A percentile compares a stretch with the other conserved stretches of the same genome.
Evolutionary conservation across 2,888 invertebrate genomes (phyloP).

Genomic region (Selenia dentaria): DNA sequence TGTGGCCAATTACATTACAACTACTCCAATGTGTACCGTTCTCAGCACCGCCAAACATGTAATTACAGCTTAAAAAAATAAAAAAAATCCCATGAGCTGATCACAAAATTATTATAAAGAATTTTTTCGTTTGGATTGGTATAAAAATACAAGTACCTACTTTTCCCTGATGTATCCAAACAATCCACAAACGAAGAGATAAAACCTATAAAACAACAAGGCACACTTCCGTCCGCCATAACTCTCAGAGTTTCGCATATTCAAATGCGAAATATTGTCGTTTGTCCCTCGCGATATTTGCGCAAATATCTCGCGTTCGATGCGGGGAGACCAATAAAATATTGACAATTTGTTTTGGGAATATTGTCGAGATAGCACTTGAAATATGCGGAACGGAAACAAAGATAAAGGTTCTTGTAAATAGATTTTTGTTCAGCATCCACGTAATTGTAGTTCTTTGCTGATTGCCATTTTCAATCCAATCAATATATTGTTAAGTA

Average conservation of each 20-base stretch:
- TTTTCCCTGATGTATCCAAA: neutral
- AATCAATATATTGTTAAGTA: too few species aligned
- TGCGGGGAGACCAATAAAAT: slow-evolving; percentile 35
- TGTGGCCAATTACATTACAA: too few species aligned
- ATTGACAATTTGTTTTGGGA: slow-evolving; percentile 39
- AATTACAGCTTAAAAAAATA: too few species aligned
- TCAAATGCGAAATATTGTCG: slow-evolving; percentile 33
- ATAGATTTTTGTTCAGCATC: too few species aligned
- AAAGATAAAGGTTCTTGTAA: slow-evolving; percentile 30
- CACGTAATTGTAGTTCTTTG: too few species aligned
- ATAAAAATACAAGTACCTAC: too few species aligned
- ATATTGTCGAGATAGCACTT: slow-evolving; percentile 37
- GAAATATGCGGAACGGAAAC: slow-evolving; percentile 29
- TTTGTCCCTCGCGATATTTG: slow-evolving; percentile 27
- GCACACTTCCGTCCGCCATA: slow-evolving; percentile 21
- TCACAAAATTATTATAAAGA: too few species aligned
- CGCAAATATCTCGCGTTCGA: slow-evolving; percentile 33
- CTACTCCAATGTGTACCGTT: too few species aligned
- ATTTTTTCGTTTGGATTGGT: too few species aligned
- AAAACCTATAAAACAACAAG: slow-evolving; percentile 22
- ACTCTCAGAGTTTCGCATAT: slow-evolving; percentile 33
- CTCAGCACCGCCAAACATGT: too few species aligned
- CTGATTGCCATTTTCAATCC: too few species aligned
- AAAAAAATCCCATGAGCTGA: too few species aligned
- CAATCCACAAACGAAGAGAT: slow-evolving; percentile 14